Evolutionary conservation across 2,888 invertebrate genomes (phyloP).

Genomic region (Ceramica pisi): DNA sequence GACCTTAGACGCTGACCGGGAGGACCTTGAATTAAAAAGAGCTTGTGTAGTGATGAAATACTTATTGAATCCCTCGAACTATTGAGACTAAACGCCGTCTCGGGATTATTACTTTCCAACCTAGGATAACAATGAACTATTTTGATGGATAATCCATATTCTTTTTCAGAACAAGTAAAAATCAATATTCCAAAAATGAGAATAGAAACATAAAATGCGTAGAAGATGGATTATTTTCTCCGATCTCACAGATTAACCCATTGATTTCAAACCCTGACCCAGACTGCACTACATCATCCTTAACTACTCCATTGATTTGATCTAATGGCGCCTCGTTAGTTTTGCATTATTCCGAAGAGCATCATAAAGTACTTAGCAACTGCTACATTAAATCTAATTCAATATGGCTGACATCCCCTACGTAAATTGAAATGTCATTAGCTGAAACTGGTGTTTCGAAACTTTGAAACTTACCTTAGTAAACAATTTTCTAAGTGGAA

Average conservation of each 20-base stretch:
- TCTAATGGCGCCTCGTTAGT: slow-evolving; percentile 40
- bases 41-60: too few relatives aligned
- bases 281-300: neutral
- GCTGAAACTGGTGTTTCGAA: slow-evolving; percentile 20
- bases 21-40: too few relatives aligned
- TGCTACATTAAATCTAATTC: slow-evolving; percentile 32
- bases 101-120: too few relatives aligned
- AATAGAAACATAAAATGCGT: neutral
- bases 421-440: slow-evolving; percentile 37
- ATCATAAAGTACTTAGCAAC: slow-evolving; percentile 41
- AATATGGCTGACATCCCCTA: slow-evolving; percentile 22
- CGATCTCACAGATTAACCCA: neutral
- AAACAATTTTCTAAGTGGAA: slow-evolving; percentile 22
- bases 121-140: too few relatives aligned
- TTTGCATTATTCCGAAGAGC: slow-evolving; percentile 38
- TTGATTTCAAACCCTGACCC: neutral
- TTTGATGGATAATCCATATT: too few relatives aligned
- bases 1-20: neutral
- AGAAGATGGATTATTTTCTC: neutral
- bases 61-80: too few relatives aligned
- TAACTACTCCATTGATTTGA: slow-evolving; percentile 32
- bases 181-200: too few relatives aligned
- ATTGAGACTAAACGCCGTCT: too few relatives aligned
- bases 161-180: too few relatives aligned
- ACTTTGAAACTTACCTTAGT: slow-evolving; percentile 17